These are phyloP conservation scores for Camelus dromedarius DNA, from an alignment of 2,113 vertebrate species.

Conservation along the genomic window DNA sequence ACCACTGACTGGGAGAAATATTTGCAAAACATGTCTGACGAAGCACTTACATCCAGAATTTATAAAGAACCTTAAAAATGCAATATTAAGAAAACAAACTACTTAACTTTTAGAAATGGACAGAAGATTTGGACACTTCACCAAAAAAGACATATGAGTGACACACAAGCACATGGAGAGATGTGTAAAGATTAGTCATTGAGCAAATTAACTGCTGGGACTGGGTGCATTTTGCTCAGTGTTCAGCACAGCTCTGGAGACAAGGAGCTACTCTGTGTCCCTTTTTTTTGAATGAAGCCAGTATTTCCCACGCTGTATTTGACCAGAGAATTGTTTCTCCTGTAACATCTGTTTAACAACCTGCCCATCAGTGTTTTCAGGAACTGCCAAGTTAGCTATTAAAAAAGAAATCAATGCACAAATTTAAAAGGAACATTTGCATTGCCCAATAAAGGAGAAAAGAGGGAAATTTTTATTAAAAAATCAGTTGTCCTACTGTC, in stretches of 20 bases:
- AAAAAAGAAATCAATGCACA: constrained; percentile 14
- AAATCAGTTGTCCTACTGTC: background rate
- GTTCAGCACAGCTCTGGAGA: background rate
- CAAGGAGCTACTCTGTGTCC: background rate
- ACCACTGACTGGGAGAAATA: background rate
- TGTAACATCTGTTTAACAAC: constrained; percentile 1
- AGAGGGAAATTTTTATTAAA: background rate
- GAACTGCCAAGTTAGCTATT: constrained; percentile 11
- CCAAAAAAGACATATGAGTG: background rate
- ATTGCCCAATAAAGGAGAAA: background rate
- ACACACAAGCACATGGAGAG: background rate
- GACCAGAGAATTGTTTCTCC: background rate
- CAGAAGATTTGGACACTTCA: background rate
- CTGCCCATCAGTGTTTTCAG: background rate
- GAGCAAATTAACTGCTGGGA: background rate
- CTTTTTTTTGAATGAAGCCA: background rate
- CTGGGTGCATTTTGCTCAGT: background rate
- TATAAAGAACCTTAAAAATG: background rate
- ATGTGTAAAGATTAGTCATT: background rate
- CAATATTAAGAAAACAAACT: background rate
- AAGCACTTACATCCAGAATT: background rate
- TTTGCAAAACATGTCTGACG: constrained; percentile 8
- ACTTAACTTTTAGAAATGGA: background rate
- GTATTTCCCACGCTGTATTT: background rate
- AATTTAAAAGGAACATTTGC: constrained; percentile 38